phyloP scores from a whole-genome alignment of 2,888 invertebrate genomes.

The Pyrgus malvae region DNA sequence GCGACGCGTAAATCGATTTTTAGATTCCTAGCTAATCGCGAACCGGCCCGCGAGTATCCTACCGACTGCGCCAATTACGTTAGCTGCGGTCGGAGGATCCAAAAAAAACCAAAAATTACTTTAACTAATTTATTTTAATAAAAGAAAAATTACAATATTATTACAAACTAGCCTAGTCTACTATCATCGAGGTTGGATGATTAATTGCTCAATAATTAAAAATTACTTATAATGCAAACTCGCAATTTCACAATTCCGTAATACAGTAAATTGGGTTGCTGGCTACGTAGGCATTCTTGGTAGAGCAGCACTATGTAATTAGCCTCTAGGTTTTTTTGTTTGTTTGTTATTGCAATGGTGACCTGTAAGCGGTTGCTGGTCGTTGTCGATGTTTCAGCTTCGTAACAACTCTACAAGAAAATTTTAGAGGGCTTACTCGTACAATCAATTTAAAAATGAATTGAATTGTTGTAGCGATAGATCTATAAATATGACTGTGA shows the following conservation, averaged over 20 bases:
- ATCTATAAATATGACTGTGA: too few species aligned
- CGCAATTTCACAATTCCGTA: background rate
- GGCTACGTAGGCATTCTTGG: background rate
- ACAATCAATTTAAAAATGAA: too few species aligned
- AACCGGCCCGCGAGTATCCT: constrained; percentile 19
- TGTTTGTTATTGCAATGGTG: background rate
- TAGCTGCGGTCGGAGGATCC: constrained; percentile 9
- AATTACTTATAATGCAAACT: background rate
- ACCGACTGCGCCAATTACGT: constrained; percentile 24
- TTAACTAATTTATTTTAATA: constrained; percentile 2
- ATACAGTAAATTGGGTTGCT: background rate
- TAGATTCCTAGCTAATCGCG: constrained; percentile 14
- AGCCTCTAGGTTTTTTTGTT: too few species aligned
- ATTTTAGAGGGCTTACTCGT: too few species aligned
- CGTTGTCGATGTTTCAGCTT: constrained; percentile 4
- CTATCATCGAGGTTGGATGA: constrained; percentile 4
- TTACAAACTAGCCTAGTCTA: constrained; percentile 1
- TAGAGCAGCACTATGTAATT: constrained; percentile 6
- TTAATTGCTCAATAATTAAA: background rate
- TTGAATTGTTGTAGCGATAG: too few species aligned
- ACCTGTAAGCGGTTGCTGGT: background rate
- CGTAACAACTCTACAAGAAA: background rate
- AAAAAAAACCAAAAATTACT: constrained; percentile 12
- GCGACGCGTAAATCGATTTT: constrained; percentile 11
- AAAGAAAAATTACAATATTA: background rate